Evolutionary conservation across 1,140 invertebrate genomes (phyloP).

Genomic region (Gryon sp.): DNA sequence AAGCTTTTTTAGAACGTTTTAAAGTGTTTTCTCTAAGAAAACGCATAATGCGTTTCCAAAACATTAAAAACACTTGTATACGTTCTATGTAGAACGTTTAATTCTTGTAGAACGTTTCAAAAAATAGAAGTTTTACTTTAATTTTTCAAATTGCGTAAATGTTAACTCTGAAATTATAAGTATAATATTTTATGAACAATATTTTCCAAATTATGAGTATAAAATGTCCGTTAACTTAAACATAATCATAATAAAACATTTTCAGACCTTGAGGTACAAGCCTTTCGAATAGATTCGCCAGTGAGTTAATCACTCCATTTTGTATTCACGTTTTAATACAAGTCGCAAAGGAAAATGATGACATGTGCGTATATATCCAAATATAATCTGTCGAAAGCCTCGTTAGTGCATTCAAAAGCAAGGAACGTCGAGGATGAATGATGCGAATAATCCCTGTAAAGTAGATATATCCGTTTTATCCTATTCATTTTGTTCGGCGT

Average conservation of each 20-base stretch:
- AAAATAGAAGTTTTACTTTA: too few species aligned
- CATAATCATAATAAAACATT: conserved; percentile 37
- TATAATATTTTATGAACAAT: too few species aligned
- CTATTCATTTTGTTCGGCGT: conserved; percentile 56
- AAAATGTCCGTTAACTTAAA: conserved; percentile 21
- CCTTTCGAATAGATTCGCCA: conserved; percentile 18
- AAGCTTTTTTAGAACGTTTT: too few species aligned
- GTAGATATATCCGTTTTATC: conserved; percentile 60
- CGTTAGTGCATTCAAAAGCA: conserved; percentile 53
- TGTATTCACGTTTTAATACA: conserved; percentile 45
- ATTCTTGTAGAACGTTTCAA: too few species aligned
- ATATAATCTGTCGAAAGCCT: conserved; percentile 60
- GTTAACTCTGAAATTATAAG: too few species aligned
- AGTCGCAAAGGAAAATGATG: conserved; percentile 38
- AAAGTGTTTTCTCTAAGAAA: too few species aligned
- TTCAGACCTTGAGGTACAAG: conserved; percentile 15
- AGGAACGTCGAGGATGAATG: conserved; percentile 54
- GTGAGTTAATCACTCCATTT: conserved; percentile 52
- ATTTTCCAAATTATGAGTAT: conserved; percentile 19
- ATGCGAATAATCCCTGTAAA: conserved; percentile 59
- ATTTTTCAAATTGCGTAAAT: too few species aligned
- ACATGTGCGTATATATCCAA: conserved; percentile 54
- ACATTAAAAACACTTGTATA: too few species aligned
- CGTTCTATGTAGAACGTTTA: too few species aligned
- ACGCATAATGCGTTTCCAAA: too few species aligned